A percentile compares a stretch with the other conserved stretches of the same genome.
Evolutionary conservation across 2,113 vertebrate genomes (phyloP).

Genomic region (Petaurus breviceps): DNA sequence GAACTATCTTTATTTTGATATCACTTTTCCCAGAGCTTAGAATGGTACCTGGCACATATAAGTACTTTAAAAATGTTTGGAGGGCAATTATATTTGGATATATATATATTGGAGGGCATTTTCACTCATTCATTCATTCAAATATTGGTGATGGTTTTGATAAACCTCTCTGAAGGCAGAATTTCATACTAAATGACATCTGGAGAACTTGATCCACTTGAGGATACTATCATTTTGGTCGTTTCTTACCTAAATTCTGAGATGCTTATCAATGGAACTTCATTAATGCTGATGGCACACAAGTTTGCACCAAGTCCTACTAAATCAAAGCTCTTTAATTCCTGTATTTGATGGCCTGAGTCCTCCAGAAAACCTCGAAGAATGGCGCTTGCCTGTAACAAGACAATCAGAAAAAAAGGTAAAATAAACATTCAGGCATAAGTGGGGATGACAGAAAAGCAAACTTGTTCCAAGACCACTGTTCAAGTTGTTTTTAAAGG

Average conservation of each 20-base stretch:
- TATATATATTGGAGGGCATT: too few relatives aligned
- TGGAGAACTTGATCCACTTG: neutral
- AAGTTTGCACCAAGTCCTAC: slow-evolving; percentile 84
- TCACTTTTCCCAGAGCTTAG: neutral
- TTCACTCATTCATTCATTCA: neutral
- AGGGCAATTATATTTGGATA: too few relatives aligned
- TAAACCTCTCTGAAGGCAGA: neutral
- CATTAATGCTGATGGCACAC: slow-evolving; percentile 83
- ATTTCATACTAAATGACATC: neutral
- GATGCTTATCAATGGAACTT: slow-evolving; percentile 81
- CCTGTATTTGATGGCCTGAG: slow-evolving; percentile 80
- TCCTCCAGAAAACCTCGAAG: slow-evolving; percentile 85
- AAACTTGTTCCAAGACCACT: neutral
- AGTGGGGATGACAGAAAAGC: neutral
- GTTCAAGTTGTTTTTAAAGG: neutral
- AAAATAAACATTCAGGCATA: neutral
- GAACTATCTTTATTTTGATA: neutral
- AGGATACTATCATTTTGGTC: neutral
- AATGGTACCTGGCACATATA: neutral
- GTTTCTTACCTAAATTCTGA: slow-evolving; percentile 86
- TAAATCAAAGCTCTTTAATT: slow-evolving; percentile 87
- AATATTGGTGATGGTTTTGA: neutral
- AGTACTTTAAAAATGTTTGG: neutral
- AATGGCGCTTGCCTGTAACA: slow-evolving; percentile 82
- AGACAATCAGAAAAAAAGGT: neutral